Base-by-base conservation (phyloP, 2,113 vertebrate genomes). In the Psilopogon haemacephalus region DNA sequence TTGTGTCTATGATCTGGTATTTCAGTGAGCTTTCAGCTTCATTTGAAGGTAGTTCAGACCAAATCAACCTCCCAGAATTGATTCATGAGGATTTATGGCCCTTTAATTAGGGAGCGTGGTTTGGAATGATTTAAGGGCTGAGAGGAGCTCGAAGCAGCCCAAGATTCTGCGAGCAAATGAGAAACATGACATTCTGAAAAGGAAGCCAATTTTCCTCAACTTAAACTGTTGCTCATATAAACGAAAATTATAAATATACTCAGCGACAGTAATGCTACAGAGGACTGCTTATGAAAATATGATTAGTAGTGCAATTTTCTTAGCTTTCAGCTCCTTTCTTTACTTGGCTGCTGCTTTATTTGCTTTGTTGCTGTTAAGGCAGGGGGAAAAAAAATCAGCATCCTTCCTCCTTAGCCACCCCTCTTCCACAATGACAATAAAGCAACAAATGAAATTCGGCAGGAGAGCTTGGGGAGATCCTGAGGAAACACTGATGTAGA, bases 151-250 rank as follows among this genome's bases (percentile, higher is more conserved):
- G 63, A 97, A 97, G 96, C 95, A 97, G 94, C 94, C 95, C 69
- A 56, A 96, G 94, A 96, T 94, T 93, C 88, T 54, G 84, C 9
- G 13, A 97, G 96, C 88, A 98, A 98, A 98, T 97, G 97, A 98
- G 97, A 97, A 97, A 97, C 97, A 98, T 98, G 97, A 98, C 97
- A 98, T 98, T 97, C 96, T 96, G 95, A 96, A 98, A 98, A 97
- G 96, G 94, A 97, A 98, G 95, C 96, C 96, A 97, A 97, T 98
- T 98, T 97, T 93, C 96, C 95, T 95, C 91, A 97, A 97, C 96
- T 97, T 97, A 97, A 97, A 98, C 96, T 95, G 96, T 97, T 97
- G 96, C 97, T 96, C 97, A 95, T 95, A 96, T 96, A 97, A 97
- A 97, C 96, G 89, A 91, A 91, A 95, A 97, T 97, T 97, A 96